Conservation (phyloP, 2,113 vertebrate genomes). For the Aphelocoma coerulescens region DNA sequence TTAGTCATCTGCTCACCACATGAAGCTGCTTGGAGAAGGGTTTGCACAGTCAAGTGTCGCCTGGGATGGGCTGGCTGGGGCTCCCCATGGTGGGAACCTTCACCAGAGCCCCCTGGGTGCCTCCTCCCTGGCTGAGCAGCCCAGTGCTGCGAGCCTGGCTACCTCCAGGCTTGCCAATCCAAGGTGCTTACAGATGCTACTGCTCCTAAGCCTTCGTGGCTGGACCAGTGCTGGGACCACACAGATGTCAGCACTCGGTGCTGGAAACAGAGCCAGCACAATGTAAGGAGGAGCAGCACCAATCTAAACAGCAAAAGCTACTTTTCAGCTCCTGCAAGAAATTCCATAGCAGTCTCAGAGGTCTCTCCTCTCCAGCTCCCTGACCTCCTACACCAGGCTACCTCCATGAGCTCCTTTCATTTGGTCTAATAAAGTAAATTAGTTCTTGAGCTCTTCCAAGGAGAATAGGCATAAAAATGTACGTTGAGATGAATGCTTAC, state of each 20-base stretch:
- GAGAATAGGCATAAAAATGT: constrained; percentile 22
- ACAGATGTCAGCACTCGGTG: background rate
- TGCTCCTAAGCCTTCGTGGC: background rate
- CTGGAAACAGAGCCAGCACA: background rate
- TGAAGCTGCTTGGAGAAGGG: background rate
- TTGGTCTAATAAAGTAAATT: constrained; percentile 21
- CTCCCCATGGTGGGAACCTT: background rate
- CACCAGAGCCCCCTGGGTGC: background rate
- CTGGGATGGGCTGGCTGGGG: background rate
- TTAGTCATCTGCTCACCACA: constrained; percentile 3
- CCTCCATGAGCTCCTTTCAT: background rate
- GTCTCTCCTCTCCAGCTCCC: background rate
- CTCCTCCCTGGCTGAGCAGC: background rate
- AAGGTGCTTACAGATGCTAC: background rate
- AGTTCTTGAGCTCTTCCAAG: constrained; percentile 7
- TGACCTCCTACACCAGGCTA: background rate
- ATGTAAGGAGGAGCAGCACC: background rate
- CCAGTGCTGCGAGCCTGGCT: background rate
- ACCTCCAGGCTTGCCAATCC: background rate
- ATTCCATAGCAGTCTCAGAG: background rate
- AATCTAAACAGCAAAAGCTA: background rate
- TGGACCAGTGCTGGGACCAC: background rate
- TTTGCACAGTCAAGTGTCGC: accelerated
- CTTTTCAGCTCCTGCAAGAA: background rate
- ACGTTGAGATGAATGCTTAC: constrained; percentile 15